Evolutionary conservation across 1,140 invertebrate genomes (phyloP), one percentile per base, ranked within the genome.

Genomic region (Heliconius hermathena): DNA sequence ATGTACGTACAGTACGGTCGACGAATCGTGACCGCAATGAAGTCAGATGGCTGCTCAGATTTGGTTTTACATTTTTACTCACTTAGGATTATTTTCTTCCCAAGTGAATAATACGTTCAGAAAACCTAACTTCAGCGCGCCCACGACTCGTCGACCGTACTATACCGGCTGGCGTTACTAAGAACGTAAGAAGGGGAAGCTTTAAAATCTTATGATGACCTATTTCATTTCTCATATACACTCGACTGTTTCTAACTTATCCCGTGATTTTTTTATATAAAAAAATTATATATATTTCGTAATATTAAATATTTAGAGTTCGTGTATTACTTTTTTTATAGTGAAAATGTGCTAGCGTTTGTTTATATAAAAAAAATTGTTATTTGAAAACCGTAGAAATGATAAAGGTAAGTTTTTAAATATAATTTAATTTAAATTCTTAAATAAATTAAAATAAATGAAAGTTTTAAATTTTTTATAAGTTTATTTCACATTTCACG

Each of bases 141-240:
- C 49, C 49, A 52, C 18, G 6, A 52, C 49, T 52, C 49, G 18
- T 8, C 49, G 3, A 52, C 3, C 18, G 4, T 20, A 52, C 16
- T 20, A 5, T 20, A 52, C 5, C 18, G 49, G 49, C 6, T 52
- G 18, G 49, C 8, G 54, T 71, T 78, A 41, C n/a, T 70, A 49
- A 66, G 74, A 70, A 60, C 73, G 73, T 52, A 38, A 84, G 87
- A 89, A 89, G 88, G 88, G 81, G 83, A 66, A 66, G 78, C 80
- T 88, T 90, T 92, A 92, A 88, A 90, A 84, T 36, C 75, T 70
- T 52, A 81, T 74, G 80, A 74, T 92, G 89, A 90, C 89, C 90
- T 92, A 92, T 92, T 90, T 91, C 88, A 82, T 76, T 75, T 82
- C 83, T 83, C 86, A 90, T 83, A 88, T 77, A 83, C 80, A 73